These are phyloP conservation scores for Magallana nippona DNA, from an alignment of 2,888 invertebrate species.

Conservation along the genomic window DNA sequence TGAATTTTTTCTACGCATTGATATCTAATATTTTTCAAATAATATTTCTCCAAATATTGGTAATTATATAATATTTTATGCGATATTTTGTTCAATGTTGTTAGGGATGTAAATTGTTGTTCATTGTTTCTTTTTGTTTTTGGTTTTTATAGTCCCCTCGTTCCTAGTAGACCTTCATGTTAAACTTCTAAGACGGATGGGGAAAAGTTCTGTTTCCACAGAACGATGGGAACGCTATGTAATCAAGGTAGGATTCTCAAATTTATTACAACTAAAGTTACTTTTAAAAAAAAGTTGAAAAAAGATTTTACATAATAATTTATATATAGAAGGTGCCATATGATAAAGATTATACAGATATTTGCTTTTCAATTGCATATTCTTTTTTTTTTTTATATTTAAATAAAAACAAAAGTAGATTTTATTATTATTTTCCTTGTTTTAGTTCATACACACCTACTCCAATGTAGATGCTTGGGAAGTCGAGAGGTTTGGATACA, in stretches of 20 bases:
- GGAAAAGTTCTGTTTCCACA: constrained; percentile 86
- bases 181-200: constrained; percentile 87
- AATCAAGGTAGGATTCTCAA: constrained; percentile 82
- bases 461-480: constrained; percentile 97
- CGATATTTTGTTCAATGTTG: too few relatives aligned
- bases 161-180: constrained; percentile 92
- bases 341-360: neutral
- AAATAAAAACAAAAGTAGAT: too few relatives aligned
- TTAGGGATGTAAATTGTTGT: too few relatives aligned
- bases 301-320: neutral
- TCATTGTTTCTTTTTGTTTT: neutral
- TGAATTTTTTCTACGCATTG: too few relatives aligned
- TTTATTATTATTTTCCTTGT: constrained; percentile 9
- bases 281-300: too few relatives aligned
- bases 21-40: too few relatives aligned
- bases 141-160: constrained; percentile 85
- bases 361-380: too few relatives aligned
- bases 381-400: too few relatives aligned
- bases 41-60: too few relatives aligned
- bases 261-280: neutral
- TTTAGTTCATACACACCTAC: constrained; percentile 91
- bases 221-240: constrained; percentile 95
- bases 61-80: too few relatives aligned
- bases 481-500: constrained; percentile 96
- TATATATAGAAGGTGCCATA: neutral